Conservation (phyloP, 2,888 invertebrate species). For the Drosophila multiciliata region DNA sequence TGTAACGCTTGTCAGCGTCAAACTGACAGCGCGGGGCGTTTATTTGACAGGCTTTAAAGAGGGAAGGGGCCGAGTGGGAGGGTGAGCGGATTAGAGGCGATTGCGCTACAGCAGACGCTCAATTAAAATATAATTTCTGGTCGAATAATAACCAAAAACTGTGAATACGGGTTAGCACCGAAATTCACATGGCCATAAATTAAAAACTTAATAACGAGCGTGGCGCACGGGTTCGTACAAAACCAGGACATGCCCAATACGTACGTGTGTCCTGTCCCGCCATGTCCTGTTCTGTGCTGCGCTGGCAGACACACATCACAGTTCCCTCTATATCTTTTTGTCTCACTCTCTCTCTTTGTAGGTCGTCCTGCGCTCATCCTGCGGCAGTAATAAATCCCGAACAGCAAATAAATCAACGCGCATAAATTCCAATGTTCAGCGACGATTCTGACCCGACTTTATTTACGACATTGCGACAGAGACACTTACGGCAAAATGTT, state of each 20-base stretch:
- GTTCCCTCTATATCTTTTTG: conserved; percentile 37
- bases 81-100: conserved; percentile 3
- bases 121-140: conserved; percentile 81
- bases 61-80: background rate
- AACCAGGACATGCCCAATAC: conserved; percentile 82
- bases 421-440: conserved; percentile 82
- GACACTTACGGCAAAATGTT: conserved; percentile 72
- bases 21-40: conserved; percentile 67
- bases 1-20: conserved; percentile 63
- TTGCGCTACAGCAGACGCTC: conserved; percentile 49
- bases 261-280: conserved; percentile 51
- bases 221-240: conserved; percentile 64
- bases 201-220: conserved; percentile 83
- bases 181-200: conserved; percentile 81
- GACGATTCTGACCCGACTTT: conserved; percentile 76
- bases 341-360: conserved; percentile 4
- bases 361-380: conserved; percentile 60
- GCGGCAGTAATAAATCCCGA: conserved; percentile 84
- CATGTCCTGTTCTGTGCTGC: conserved; percentile 8
- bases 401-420: conserved; percentile 84
- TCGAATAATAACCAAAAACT: conserved; percentile 45
- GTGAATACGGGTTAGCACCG: conserved; percentile 17
- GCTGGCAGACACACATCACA: conserved; percentile 60
- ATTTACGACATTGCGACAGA: conserved; percentile 80
- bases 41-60: conserved; percentile 72